A percentile compares a stretch with the other conserved stretches of the same genome.
These are phyloP conservation scores for Papilio xuthus DNA, from an alignment of 1,140 invertebrate species.

Conservation along the genomic window DNA sequence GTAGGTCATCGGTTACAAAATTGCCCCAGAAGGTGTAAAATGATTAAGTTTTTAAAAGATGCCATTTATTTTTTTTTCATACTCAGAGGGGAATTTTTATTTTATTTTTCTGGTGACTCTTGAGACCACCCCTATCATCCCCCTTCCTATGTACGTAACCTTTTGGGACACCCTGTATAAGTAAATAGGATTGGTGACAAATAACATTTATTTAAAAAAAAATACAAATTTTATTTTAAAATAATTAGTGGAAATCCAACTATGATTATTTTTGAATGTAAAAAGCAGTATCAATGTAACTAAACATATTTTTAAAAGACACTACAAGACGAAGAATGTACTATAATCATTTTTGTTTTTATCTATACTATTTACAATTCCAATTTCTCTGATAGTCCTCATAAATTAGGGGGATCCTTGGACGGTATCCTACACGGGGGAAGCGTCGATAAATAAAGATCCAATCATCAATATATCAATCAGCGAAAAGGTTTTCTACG, in stretches of 20 bases:
- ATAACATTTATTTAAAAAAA: not conserved
- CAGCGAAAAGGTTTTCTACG: constrained; percentile 11
- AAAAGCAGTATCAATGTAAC: not conserved
- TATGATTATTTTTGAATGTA: not conserved
- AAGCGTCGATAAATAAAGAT: constrained; percentile 21
- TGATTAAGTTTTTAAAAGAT: no score
- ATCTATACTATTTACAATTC: constrained; percentile 35
- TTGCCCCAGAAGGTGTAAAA: no score
- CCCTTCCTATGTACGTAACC: no score
- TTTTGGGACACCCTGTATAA: no score
- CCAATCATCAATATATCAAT: constrained; percentile 31
- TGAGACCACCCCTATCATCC: no score
- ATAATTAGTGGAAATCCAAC: not conserved
- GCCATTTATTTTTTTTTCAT: no score
- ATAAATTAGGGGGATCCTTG: constrained; percentile 47
- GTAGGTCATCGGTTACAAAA: no score
- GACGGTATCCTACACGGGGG: constrained; percentile 45
- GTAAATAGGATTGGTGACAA: not conserved
- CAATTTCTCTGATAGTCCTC: constrained; percentile 55
- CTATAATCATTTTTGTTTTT: not conserved
- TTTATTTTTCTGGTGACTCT: no score
- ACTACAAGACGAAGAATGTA: constrained; percentile 16
- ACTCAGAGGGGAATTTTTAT: no score
- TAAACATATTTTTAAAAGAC: not conserved
- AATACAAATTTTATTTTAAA: no score